Percentiles rank a stretch among this genome's conserved stretches.
These are phyloP conservation scores for Agapetus fuscipes DNA, from an alignment of 2,888 invertebrate species.

Conservation along the genomic window DNA sequence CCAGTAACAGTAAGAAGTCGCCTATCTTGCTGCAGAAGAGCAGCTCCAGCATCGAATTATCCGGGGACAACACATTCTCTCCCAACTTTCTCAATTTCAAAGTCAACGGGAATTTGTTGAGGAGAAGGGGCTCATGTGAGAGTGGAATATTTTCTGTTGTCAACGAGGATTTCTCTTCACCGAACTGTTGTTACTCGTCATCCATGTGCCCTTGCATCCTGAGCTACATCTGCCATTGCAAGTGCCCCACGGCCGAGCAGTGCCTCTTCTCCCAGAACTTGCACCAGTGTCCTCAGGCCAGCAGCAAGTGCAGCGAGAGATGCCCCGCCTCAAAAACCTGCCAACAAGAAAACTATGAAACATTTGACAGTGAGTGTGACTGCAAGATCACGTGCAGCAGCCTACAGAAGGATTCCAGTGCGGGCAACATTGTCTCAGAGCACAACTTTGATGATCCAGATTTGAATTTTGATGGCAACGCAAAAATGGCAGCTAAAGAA, in stretches of 20 bases:
- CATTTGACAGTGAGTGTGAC: conserved; percentile 13
- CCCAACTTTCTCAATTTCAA: conserved; percentile 24
- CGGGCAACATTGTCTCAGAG: no score
- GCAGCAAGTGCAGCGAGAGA: conserved; percentile 1
- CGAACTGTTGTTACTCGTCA: conserved; percentile 28
- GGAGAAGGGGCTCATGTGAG: conserved; percentile 76
- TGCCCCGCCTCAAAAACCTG: not conserved
- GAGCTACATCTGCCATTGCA: conserved; percentile 38
- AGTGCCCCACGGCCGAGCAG: conserved; percentile 26
- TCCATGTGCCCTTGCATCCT: conserved; percentile 39
- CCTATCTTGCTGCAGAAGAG: conserved; percentile 23
- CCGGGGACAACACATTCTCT: conserved; percentile 21
- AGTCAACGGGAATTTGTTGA: conserved; percentile 33
- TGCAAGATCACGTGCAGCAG: conserved; percentile 10
- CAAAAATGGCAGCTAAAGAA: conserved; percentile 1
- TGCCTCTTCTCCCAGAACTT: conserved; percentile 17
- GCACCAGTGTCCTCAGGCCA: conserved; percentile 4
- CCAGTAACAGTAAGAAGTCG: conserved; percentile 14
- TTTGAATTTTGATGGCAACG: conserved; percentile 8
- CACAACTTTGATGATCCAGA: no score
- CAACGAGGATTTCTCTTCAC: conserved; percentile 60
- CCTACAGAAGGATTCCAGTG: no score
- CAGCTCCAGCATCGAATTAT: conserved; percentile 24
- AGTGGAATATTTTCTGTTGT: conserved; percentile 85
- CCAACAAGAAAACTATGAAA: not conserved